Percentiles rank a stretch among this genome's conserved stretches.
phyloP scores from a whole-genome alignment of 2,113 vertebrate genomes.

The Mirounga angustirostris region DNA sequence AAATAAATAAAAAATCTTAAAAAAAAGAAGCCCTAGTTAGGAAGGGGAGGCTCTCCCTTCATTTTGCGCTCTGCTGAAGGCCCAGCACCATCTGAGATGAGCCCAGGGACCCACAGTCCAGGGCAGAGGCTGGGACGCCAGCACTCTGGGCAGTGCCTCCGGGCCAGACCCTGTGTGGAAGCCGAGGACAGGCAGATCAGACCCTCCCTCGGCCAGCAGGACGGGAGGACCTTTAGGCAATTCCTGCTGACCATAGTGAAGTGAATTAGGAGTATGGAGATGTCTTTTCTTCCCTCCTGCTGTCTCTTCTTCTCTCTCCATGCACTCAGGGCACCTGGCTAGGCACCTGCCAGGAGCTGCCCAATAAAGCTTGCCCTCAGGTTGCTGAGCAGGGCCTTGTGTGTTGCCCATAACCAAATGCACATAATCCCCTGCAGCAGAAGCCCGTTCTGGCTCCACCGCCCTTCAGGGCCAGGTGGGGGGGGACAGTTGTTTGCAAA shows the following conservation, averaged over 20 bases:
- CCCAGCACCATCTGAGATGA: neutral
- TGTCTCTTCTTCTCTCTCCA: neutral
- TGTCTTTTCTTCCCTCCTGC: neutral
- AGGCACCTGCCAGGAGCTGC: neutral
- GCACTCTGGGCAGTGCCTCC: neutral
- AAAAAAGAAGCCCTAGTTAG: no score
- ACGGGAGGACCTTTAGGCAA: neutral
- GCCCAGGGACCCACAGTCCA: neutral
- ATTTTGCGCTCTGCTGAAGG: neutral
- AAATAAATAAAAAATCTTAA: no score
- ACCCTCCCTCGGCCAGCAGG: neutral
- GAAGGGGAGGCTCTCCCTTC: neutral
- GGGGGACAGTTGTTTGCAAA: neutral
- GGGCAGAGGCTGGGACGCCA: no score
- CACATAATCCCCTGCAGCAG: neutral
- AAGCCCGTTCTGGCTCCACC: neutral
- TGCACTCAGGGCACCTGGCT: neutral
- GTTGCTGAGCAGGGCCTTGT: neutral
- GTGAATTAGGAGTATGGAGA: neutral
- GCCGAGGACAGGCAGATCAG: neutral
- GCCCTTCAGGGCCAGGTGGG: accelerated
- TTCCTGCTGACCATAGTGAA: neutral
- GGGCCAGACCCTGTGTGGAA: neutral
- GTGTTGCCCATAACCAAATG: neutral
- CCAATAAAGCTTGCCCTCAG: neutral